phyloP scores from a whole-genome alignment of 2,797 vertebrate genomes.

The Macroramphosus scolopax region DNA sequence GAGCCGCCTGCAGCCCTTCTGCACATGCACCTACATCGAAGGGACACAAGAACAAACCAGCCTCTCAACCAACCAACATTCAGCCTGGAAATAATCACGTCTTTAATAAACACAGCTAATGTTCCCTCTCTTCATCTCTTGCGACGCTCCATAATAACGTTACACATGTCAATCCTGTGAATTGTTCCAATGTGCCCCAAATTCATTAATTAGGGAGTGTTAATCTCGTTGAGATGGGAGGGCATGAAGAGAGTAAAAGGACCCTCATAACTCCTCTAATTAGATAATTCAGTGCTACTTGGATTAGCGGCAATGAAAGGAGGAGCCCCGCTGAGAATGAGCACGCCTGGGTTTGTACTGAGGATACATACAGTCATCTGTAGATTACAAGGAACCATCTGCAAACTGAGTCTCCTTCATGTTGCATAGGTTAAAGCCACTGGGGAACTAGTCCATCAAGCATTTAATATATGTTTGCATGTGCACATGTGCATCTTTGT shows the following conservation, averaged over 20 bases:
- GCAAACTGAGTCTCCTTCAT: no score
- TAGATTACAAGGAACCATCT: slow-evolving; percentile 30
- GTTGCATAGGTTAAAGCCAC: no score
- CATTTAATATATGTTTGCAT: not conserved
- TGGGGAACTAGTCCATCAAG: no score
- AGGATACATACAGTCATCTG: slow-evolving; percentile 18
- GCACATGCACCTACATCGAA: not conserved
- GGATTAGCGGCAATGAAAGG: slow-evolving; percentile 64
- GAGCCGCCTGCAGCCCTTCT: no score
- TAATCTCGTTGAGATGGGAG: slow-evolving; percentile 74
- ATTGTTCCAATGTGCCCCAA: slow-evolving; percentile 68
- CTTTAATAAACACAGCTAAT: slow-evolving; percentile 37
- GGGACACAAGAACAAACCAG: slow-evolving; percentile 9
- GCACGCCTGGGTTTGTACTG: slow-evolving; percentile 21
- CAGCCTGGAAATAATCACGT: slow-evolving; percentile 25
- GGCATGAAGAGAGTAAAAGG: slow-evolving; percentile 49
- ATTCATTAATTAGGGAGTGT: slow-evolving; percentile 70
- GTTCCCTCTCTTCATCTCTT: slow-evolving; percentile 34
- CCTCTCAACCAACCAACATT: slow-evolving; percentile 1
- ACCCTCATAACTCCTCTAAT: slow-evolving; percentile 76
- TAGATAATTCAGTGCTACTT: slow-evolving; percentile 73
- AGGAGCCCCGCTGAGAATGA: slow-evolving; percentile 37
- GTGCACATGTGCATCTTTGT: not conserved
- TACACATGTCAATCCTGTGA: slow-evolving; percentile 57
- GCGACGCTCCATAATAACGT: slow-evolving; percentile 57